These are phyloP conservation scores for Zoanthus sociatus DNA, from an alignment of 92 coral and sea anemone species.

Conservation along the genomic window DNA sequence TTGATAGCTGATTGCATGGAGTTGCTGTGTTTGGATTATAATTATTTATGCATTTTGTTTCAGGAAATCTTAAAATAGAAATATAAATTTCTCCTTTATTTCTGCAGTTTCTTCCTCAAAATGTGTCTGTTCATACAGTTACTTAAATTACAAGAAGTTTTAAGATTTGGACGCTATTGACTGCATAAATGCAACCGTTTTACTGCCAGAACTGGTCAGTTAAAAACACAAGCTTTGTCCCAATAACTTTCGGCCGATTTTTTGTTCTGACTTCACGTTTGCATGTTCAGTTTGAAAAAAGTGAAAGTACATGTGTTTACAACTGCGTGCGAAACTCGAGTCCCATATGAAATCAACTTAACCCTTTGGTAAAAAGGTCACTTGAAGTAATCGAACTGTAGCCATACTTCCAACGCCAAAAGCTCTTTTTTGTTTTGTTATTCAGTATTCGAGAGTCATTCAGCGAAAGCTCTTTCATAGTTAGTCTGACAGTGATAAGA, in stretches of 20 bases:
- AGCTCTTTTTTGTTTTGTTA: background rate
- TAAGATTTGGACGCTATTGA: too few species aligned
- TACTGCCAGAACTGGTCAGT: background rate
- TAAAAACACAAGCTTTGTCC: background rate
- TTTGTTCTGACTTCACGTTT: background rate
- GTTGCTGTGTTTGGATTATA: background rate
- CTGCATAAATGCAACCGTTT: background rate
- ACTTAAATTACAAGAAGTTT: background rate
- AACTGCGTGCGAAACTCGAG: conserved; percentile 26
- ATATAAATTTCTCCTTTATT: background rate
- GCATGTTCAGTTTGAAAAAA: conserved; percentile 1
- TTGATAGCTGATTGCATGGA: background rate
- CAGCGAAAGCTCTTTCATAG: background rate
- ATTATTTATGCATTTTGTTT: background rate
- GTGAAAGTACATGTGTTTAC: background rate
- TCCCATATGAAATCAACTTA: conserved; percentile 26
- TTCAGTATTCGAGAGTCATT: background rate
- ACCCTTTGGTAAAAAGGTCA: conserved; percentile 27
- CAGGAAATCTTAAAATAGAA: background rate
- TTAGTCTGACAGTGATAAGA: background rate
- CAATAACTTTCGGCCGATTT: background rate
- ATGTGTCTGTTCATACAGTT: background rate
- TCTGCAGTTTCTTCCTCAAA: background rate
- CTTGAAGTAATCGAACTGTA: conserved; percentile 8
- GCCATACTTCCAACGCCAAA: background rate